Evolutionary conservation across 2,888 invertebrate species (phyloP).

Genomic region (Herminia tarsipennalis): DNA sequence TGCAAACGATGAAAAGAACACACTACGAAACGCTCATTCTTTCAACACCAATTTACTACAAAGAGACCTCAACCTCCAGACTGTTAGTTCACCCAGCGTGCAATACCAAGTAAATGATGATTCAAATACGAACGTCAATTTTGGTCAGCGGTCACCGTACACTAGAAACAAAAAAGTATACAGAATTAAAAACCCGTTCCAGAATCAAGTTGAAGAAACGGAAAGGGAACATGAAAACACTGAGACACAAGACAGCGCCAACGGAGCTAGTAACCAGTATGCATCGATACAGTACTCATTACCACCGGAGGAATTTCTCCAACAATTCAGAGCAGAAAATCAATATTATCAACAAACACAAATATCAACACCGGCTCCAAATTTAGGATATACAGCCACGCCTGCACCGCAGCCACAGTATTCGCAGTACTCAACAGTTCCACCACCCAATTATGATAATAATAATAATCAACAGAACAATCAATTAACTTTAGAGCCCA

Average conservation of each 20-base stretch:
- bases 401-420: slow-evolving; percentile 68
- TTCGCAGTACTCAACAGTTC: slow-evolving; percentile 70
- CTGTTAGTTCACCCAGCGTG: slow-evolving; percentile 62
- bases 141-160: slow-evolving; percentile 56
- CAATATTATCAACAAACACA: slow-evolving; percentile 70
- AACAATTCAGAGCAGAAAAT: slow-evolving; percentile 74
- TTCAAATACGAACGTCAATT: slow-evolving; percentile 62
- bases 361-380: slow-evolving; percentile 68
- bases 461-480: slow-evolving; percentile 61
- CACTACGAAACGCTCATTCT: slow-evolving; percentile 63
- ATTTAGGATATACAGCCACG: slow-evolving; percentile 71
- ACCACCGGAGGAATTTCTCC: slow-evolving; percentile 80
- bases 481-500: slow-evolving; percentile 64
- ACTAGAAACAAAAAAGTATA: slow-evolving; percentile 70
- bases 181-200: slow-evolving; percentile 78
- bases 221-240: slow-evolving; percentile 51
- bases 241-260: slow-evolving; percentile 66
- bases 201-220: slow-evolving; percentile 63
- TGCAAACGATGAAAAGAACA: slow-evolving; percentile 64
- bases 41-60: slow-evolving; percentile 67
- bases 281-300: slow-evolving; percentile 78
- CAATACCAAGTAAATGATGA: slow-evolving; percentile 69
- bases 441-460: slow-evolving; percentile 60
- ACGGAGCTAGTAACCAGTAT: slow-evolving; percentile 81
- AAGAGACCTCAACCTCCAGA: slow-evolving; percentile 66